These are phyloP conservation scores for Phalera bucephala DNA, from an alignment of 2,888 invertebrate genomes.

Conservation along the genomic window DNA sequence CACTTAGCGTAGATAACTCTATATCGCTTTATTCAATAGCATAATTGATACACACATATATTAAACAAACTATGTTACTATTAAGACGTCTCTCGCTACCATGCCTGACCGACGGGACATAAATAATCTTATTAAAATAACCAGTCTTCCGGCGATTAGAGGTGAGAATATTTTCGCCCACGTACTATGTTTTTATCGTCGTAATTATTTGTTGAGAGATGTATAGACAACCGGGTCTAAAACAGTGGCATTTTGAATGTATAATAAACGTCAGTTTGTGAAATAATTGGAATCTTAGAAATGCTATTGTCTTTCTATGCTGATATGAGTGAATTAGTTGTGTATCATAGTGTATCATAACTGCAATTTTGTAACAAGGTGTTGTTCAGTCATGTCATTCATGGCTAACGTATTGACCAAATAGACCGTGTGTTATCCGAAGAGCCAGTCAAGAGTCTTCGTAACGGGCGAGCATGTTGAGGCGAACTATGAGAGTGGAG, in stretches of 20 bases:
- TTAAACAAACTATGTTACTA: constrained; percentile 19
- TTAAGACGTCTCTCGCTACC: constrained; percentile 29
- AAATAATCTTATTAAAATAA: constrained; percentile 36
- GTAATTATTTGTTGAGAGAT: constrained; percentile 28
- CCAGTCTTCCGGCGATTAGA: constrained; percentile 32
- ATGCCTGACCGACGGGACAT: constrained; percentile 30
- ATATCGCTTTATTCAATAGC: constrained; percentile 6
- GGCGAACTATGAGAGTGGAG: too few species aligned
- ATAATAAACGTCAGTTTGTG: too few species aligned
- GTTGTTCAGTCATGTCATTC: too few species aligned
- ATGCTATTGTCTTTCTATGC: too few species aligned
- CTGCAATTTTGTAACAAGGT: too few species aligned
- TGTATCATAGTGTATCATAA: too few species aligned
- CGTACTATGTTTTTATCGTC: constrained; percentile 16
- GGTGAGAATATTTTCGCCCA: constrained; percentile 34
- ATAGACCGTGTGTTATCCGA: too few species aligned
- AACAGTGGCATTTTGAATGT: constrained; percentile 18
- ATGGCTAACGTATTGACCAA: too few species aligned
- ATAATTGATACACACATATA: constrained; percentile 16
- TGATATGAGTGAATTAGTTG: too few species aligned
- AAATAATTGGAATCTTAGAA: too few species aligned
- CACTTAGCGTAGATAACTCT: neutral
- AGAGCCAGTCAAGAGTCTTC: too few species aligned
- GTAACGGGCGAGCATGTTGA: too few species aligned
- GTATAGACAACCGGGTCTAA: constrained; percentile 7